Evolutionary conservation across 2,113 vertebrate species (phyloP), one percentile per base, ranked within the genome.

Genomic region (Cyanocitta stelleri): DNA sequence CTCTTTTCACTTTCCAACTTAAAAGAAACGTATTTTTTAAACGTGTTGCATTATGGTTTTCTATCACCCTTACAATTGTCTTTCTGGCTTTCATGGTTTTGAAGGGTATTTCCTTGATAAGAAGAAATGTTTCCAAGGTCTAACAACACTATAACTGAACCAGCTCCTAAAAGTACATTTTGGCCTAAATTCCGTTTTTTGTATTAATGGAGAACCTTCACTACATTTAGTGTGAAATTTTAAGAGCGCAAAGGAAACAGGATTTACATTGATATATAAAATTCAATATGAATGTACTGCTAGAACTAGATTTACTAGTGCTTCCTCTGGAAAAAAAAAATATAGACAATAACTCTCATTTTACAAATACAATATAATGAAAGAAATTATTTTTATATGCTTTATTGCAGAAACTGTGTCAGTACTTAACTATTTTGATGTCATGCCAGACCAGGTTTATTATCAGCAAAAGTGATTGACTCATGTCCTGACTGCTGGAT

Each of bases 391-490:
- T 93, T 88, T 86, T 63, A 49, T 24, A 8, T 37, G 27, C 16
- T 81, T 91, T 68, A 20, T 84, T 82, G 77, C 71, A 32, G 85
- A 55, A 86, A 93, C 44, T 8, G 7, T 59, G 59, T 33, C 82
- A 91, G 37, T 43, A 56, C 27, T 76, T 37, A 59, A 69, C 79
- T 74, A 48, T 44, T 63, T 85, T 30, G 74, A 67, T 71, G 29
- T 61, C 35, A 64, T 51, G 26, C 35, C 73, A 95, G 67, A 91
- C 54, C 80, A 78, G 69, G 29, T 90, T 94, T 89, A 89, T 68
- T 82, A 67, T 72, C 44, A 95, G 67, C 41, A 92, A 37, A 87
- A 89, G 67, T 81, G 61, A 96, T 68, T 92, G 83, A 89, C 93
- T 94, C 79, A 49, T 44, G 21, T 73, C 58, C 55, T 91, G 75